phyloP scores from a whole-genome alignment of 2,888 invertebrate genomes.

The Tachina fera region DNA sequence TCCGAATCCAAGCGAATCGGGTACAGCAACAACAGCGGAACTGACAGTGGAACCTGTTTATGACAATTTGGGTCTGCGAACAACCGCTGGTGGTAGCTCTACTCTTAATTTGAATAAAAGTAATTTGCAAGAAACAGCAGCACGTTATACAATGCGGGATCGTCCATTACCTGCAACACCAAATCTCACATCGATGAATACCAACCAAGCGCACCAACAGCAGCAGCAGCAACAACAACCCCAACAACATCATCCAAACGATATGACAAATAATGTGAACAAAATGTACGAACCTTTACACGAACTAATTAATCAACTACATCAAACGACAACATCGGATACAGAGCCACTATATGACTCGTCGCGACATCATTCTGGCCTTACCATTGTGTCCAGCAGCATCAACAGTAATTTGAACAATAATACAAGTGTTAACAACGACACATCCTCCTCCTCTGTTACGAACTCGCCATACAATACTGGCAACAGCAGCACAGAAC shows the following conservation, averaged over 20 bases:
- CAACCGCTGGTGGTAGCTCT: slow-evolving; percentile 94
- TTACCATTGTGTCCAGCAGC: slow-evolving; percentile 79
- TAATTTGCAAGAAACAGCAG: slow-evolving; percentile 75
- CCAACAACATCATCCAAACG: slow-evolving; percentile 73
- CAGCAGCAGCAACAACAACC: slow-evolving; percentile 80
- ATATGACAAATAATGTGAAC: slow-evolving; percentile 71
- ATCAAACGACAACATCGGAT: slow-evolving; percentile 76
- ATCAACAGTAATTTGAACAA: slow-evolving; percentile 43
- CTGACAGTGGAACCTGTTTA: slow-evolving; percentile 91
- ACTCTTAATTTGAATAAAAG: slow-evolving; percentile 90
- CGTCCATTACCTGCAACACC: slow-evolving; percentile 87
- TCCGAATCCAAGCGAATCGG: slow-evolving; percentile 82
- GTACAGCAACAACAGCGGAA: slow-evolving; percentile 82
- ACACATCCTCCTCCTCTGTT: slow-evolving; percentile 88
- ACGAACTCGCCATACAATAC: slow-evolving; percentile 82
- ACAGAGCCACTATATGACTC: slow-evolving; percentile 81
- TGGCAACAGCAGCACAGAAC: slow-evolving; percentile 74
- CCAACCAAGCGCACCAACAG: slow-evolving; percentile 73
- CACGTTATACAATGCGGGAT: slow-evolving; percentile 86
- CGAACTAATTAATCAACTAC: slow-evolving; percentile 78
- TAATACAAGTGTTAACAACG: slow-evolving; percentile 69
- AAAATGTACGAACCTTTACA: slow-evolving; percentile 82
- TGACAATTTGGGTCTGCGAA: slow-evolving; percentile 92
- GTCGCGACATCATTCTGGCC: slow-evolving; percentile 77
- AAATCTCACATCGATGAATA: slow-evolving; percentile 77